These are phyloP conservation scores for Endotricha flammealis DNA, from an alignment of 2,888 invertebrate species.

Conservation along the genomic window DNA sequence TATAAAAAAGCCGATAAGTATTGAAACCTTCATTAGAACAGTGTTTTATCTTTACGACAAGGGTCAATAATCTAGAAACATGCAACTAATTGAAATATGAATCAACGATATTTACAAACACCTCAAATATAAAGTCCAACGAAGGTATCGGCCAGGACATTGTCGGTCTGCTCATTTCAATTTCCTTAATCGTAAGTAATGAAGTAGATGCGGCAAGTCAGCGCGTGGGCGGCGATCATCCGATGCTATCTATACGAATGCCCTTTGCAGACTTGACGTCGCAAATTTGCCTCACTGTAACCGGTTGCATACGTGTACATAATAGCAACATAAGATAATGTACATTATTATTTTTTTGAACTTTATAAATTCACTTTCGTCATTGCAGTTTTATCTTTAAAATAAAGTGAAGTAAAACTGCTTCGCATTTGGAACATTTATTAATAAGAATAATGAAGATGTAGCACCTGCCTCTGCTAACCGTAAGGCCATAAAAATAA, in stretches of 20 bases:
- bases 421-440: conserved; percentile 13
- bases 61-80: too few relatives aligned
- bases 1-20: too few relatives aligned
- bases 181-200: conserved; percentile 50
- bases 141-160: conserved; percentile 7
- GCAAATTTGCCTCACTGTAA: conserved; percentile 19
- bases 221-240: conserved; percentile 56
- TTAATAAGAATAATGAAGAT: conserved; percentile 34
- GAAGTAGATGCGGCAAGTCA: conserved; percentile 45
- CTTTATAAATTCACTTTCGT: neutral
- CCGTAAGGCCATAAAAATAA: too few relatives aligned
- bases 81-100: too few relatives aligned
- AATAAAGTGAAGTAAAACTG: neutral
- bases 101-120: too few relatives aligned
- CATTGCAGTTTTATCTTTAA: neutral
- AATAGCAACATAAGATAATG: conserved; percentile 2
- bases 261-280: conserved; percentile 34
- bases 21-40: too few relatives aligned
- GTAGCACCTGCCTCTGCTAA: conserved; percentile 38
- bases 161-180: conserved; percentile 26
- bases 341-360: neutral
- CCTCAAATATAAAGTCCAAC: neutral
- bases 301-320: conserved; percentile 5
- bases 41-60: too few relatives aligned
- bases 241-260: conserved; percentile 48